A percentile compares a stretch with the other conserved stretches of the same genome.
Conservation (phyloP, 2,888 invertebrate species). For the Ectobius pallidus region DNA sequence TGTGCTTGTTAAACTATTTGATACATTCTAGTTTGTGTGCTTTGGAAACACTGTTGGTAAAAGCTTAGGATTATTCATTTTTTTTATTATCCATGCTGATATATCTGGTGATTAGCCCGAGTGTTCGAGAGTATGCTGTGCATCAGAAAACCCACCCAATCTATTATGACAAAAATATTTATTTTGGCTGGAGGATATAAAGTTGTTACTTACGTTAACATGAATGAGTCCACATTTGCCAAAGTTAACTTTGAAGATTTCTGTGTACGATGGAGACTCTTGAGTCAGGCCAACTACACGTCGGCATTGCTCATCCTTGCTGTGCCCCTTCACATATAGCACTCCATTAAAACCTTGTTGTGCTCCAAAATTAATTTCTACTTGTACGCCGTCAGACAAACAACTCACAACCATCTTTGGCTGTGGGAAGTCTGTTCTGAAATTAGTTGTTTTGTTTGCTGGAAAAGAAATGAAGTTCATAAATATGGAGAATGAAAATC, state of each 20-base stretch:
- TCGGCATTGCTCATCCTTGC: constrained; percentile 90
- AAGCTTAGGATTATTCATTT: too few relatives aligned
- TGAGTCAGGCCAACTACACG: constrained; percentile 77
- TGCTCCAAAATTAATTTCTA: constrained; percentile 75
- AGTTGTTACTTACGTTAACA: constrained; percentile 83
- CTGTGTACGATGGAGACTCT: constrained; percentile 68
- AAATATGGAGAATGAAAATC: too few relatives aligned
- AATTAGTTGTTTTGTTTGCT: constrained; percentile 57
- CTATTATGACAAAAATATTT: too few relatives aligned
- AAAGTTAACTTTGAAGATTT: constrained; percentile 87
- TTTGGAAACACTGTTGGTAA: too few relatives aligned
- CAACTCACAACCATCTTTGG: constrained; percentile 89
- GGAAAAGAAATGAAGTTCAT: constrained; percentile 39
- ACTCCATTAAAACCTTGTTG: constrained; percentile 86
- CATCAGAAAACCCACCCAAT: too few relatives aligned
- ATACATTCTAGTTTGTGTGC: too few relatives aligned
- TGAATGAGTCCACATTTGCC: constrained; percentile 92
- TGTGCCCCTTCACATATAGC: constrained; percentile 91
- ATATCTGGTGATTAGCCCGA: too few relatives aligned
- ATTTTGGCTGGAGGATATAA: too few relatives aligned
- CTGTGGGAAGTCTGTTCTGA: constrained; percentile 80
- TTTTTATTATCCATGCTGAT: too few relatives aligned
- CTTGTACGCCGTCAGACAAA: constrained; percentile 89
- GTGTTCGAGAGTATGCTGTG: too few relatives aligned
- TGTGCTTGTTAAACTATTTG: too few relatives aligned